Evolutionary conservation across 2,888 invertebrate species (phyloP), one percentile per base, ranked within the genome.

Genomic region (Lithophane ornitopus): DNA sequence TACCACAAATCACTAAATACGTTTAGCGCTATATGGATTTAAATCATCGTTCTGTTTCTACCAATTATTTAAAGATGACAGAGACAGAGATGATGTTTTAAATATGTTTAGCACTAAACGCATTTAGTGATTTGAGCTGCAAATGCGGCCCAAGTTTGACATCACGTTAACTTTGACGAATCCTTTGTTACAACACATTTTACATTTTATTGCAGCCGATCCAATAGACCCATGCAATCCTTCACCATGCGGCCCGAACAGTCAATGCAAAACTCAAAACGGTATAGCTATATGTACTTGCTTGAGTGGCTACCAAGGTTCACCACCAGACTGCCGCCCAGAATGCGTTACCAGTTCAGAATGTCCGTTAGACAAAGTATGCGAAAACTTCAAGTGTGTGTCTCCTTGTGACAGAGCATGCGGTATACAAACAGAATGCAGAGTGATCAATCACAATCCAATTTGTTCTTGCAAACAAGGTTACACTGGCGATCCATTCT

Each of bases 201-300:
- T 12, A 74, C 44, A 72, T 83, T 85, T 88, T 81, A 71, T 94
- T 94, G 22, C 90, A 96, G 96, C 85, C 72, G 94, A 94, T 84
- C 89, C 90, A 76, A 86, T 85, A 19, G 95, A 96, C 58, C 95
- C 97, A 2, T 97, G 97, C 90, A 94, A 97, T 86, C 98, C 98
- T 66, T 97, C 98, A 49, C 98, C 98, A 7, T 98, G 98, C 92
- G 98, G 98, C 49, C 97, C 98, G 22, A 98, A 98, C 91, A 97
- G 97, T 78, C 96, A 97, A 89, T 97, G 97, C 90, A 96, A 94
- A 88, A 94, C 96, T 78, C 94, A 96, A 84, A 97, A 97, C 88
- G 95, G 95, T 63, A 92, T 97, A 91, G 97, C 97, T n/a, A 97
- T 98, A 70, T 98, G 98, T 92, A 97, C 97, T n/a, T 98, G 98